Evolutionary conservation across 2,113 vertebrate genomes (phyloP).

Genomic region (Marmota flaviventris): DNA sequence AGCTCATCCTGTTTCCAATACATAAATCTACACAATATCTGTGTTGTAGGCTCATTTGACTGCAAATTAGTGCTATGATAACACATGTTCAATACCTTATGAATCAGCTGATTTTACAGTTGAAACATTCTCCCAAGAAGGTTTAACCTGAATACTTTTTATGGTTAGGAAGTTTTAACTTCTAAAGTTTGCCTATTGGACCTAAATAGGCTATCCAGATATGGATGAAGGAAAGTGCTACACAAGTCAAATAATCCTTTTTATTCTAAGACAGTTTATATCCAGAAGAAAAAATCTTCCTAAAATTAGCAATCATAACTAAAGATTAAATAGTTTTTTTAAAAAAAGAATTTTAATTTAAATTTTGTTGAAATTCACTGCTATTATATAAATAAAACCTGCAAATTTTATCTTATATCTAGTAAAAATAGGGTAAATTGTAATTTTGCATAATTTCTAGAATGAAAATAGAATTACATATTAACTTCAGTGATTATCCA

Average conservation of each 20-base stretch:
- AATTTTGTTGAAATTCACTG: background rate
- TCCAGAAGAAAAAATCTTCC: background rate
- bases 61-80: background rate
- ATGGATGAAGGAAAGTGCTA: background rate
- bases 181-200: background rate
- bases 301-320: background rate
- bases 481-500: background rate
- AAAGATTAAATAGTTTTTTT: background rate
- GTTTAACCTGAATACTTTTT: background rate
- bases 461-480: background rate
- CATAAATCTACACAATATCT: background rate
- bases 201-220: background rate
- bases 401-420: background rate
- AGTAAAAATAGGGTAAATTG: background rate
- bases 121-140: background rate
- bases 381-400: slow-evolving; percentile 31
- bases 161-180: background rate
- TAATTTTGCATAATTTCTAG: background rate
- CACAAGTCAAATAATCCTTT: background rate
- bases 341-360: background rate
- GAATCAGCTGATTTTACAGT: background rate
- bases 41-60: background rate
- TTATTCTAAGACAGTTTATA: background rate
- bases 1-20: background rate
- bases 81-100: background rate